Percentiles rank a stretch among this genome's conserved stretches.
Evolutionary conservation across 1,140 invertebrate genomes (phyloP).

Genomic region (Bradysia coprophila): DNA sequence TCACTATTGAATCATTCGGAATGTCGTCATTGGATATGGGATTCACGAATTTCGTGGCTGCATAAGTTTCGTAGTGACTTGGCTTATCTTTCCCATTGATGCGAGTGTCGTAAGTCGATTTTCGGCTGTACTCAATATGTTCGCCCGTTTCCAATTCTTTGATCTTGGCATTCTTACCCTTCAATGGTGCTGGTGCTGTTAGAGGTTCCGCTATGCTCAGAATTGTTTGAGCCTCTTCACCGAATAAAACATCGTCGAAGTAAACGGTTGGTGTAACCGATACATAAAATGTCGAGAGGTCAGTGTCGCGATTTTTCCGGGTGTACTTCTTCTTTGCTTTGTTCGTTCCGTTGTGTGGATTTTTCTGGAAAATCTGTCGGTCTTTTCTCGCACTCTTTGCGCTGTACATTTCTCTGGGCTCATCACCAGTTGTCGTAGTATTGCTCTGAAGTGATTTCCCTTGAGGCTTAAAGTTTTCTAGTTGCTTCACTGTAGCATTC

Average conservation of each 20-base stretch:
- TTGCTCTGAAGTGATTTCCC: too few relatives aligned
- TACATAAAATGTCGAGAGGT: not conserved
- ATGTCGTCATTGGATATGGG: too few relatives aligned
- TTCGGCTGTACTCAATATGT: not conserved
- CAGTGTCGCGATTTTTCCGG: not conserved
- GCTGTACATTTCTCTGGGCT: not conserved
- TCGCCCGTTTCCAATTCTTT: not conserved
- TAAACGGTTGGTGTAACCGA: not conserved
- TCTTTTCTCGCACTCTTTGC: not conserved
- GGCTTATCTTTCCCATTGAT: not conserved
- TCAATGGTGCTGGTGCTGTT: not conserved
- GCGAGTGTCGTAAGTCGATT: not conserved
- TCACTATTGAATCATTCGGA: too few relatives aligned
- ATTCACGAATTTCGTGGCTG: not conserved
- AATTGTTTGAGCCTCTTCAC: not conserved
- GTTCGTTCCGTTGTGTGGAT: not conserved
- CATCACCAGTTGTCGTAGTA: too few relatives aligned
- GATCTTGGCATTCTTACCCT: not conserved
- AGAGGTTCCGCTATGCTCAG: not conserved
- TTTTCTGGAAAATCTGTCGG: not conserved
- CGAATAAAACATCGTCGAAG: not conserved
- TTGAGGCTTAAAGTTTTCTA: too few relatives aligned
- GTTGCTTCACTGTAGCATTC: constrained; percentile 33
- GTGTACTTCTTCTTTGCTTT: not conserved
- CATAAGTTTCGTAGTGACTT: not conserved